phyloP scores from a whole-genome alignment of 2,113 vertebrate species.

The Eurypyga helias region DNA sequence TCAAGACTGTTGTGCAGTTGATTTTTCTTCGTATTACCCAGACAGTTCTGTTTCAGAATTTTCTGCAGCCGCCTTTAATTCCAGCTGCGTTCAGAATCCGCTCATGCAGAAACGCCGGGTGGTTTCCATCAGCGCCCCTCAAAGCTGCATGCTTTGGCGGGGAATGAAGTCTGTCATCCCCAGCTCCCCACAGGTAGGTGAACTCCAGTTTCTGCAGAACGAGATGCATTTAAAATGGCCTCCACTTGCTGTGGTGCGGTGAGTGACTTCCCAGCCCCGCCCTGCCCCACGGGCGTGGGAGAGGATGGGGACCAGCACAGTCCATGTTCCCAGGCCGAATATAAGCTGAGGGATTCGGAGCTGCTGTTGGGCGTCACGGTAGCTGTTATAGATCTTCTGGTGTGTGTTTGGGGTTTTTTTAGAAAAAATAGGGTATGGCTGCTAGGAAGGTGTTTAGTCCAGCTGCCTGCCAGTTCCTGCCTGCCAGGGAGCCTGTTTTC shows the following conservation, averaged over 20 bases:
- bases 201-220: not conserved
- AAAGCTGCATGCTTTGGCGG: not conserved
- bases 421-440: not conserved
- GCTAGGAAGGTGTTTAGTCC: not conserved
- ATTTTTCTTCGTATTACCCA: slow-evolving; percentile 75
- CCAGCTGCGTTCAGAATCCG: not conserved
- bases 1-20: slow-evolving; percentile 84
- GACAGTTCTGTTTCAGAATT: not conserved
- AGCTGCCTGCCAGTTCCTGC: accelerated
- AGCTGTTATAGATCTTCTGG: not conserved
- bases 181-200: not conserved
- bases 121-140: not conserved
- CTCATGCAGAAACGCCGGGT: not conserved
- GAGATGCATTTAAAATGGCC: not conserved
- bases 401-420: not conserved
- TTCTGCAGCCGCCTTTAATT: not conserved
- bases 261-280: accelerated
- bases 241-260: too few species aligned
- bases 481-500: not conserved
- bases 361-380: accelerated
- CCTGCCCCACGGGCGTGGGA: not conserved
- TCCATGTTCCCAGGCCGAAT: not conserved
- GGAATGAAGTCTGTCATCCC: not conserved
- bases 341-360: not conserved
- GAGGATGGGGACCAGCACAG: not conserved